phyloP scores from a whole-genome alignment of 2,797 vertebrate genomes.

The Dendrocincla fuliginosa region DNA sequence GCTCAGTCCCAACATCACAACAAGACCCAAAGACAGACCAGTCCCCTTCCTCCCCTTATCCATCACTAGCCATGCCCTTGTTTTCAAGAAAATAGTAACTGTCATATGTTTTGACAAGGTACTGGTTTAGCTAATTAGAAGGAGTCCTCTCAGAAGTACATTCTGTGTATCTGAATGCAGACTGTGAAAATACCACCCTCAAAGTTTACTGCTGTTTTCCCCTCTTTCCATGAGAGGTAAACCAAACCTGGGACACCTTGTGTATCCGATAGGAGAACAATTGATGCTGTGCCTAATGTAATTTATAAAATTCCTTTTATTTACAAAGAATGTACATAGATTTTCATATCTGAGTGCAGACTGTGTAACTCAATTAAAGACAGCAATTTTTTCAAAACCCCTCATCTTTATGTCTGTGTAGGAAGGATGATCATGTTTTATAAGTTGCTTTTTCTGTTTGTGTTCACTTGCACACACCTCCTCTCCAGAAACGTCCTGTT shows the following conservation, averaged over 20 bases:
- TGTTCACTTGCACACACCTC: background rate
- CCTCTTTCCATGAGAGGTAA: accelerated
- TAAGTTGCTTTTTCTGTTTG: background rate
- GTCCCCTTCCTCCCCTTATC: background rate
- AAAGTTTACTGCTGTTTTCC: background rate
- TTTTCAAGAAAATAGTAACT: background rate
- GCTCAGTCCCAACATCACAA: background rate
- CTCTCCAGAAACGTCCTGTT: background rate
- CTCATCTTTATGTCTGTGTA: background rate
- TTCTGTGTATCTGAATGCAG: background rate
- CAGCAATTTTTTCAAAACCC: background rate
- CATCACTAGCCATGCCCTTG: accelerated
- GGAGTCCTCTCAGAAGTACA: background rate
- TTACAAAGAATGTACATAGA: background rate
- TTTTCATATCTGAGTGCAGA: background rate
- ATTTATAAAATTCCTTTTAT: background rate
- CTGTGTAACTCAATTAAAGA: background rate
- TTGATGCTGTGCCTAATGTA: background rate
- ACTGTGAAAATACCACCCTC: background rate
- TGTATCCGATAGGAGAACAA: background rate
- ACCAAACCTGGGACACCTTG: background rate
- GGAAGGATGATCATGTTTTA: background rate
- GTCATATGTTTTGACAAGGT: background rate
- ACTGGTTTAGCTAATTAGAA: background rate
- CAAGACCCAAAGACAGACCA: background rate